Evolutionary conservation across 2,797 vertebrate species (phyloP), one percentile per base, ranked within the genome.

Genomic region (Pseudochromis fuscus): DNA sequence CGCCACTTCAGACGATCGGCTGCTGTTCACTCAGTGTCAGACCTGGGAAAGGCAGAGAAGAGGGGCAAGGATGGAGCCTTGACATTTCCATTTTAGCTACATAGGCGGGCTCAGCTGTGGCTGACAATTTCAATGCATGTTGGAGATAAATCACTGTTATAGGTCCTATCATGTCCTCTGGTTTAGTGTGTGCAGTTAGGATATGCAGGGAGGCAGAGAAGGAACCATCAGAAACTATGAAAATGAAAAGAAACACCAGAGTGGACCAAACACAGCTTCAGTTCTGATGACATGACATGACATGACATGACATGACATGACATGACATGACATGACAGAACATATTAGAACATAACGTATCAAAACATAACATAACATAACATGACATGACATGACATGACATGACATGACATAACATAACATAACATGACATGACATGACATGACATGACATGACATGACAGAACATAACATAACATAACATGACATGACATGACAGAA

Each of bases 1-100:
- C 62, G 37, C 52, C 56, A 53, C 74, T 91, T 83, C 59, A 78
- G 76, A 77, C 56, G 37, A 79, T 78, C 30, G 60, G 16, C 3
- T 1, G 60, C 79, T 66, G 25, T 63, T 61, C 57, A 31, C 25
- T 42, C 7, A 16, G 71, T 40, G 46, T 75, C 74, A 62, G 57
- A 85, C 74, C 77, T 78, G 66, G 72, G 38, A 57, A n/a, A 62
- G 61, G 49, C 74, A 48, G 7, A 40, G 49, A 44, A 59, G 30
- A 62, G 53, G 33, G 30, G 37, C 25, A 30, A 37, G 25, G 40
- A 37, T 4, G 48, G 50, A 59, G 66, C 44, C 75, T 44, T 62
- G 79, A 79, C 60, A 83, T 87, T 86, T 77, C 66, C 18, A 2
- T 72, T 74, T 11, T 9, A 25, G 49, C 35, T 23, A 40, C 31